Evolutionary conservation across 2,797 vertebrate genomes (phyloP).

Genomic region (Eospalax fontanierii): DNA sequence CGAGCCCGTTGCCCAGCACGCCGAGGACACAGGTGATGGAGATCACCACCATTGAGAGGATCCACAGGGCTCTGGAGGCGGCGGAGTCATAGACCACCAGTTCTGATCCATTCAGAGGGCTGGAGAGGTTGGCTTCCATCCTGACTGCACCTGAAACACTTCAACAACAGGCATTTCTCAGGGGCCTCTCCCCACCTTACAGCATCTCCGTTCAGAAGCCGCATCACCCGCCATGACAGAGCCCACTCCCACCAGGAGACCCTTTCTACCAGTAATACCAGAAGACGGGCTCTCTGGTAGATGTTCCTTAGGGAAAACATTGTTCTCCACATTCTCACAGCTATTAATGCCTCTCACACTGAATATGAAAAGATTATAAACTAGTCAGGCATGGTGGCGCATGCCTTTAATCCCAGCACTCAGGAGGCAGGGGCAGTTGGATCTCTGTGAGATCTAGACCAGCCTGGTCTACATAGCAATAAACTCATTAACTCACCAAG

Average conservation of each 20-base stretch:
- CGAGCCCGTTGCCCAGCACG: conserved; percentile 91
- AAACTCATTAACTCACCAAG: neutral
- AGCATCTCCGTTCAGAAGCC: neutral
- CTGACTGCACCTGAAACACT: conserved; percentile 57
- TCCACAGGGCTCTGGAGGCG: neutral
- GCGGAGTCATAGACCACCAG: fast-evolving
- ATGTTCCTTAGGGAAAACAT: neutral
- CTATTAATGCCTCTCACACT: neutral
- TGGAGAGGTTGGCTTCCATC: conserved; percentile 72
- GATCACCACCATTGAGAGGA: conserved; percentile 53
- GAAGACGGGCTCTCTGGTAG: neutral
- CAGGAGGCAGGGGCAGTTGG: too few relatives aligned
- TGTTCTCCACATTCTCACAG: neutral
- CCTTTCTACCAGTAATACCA: neutral
- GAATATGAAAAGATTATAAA: neutral
- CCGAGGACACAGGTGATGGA: conserved; percentile 88
- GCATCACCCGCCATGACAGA: neutral
- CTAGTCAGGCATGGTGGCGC: too few relatives aligned
- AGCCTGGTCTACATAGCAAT: neutral
- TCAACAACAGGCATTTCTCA: neutral
- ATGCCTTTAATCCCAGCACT: too few relatives aligned
- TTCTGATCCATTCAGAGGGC: neutral
- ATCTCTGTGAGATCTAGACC: too few relatives aligned
- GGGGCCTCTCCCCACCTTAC: too few relatives aligned
- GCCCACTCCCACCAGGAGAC: neutral